Evolutionary conservation across 2,888 invertebrate species (phyloP), one percentile per base, ranked within the genome.

Genomic region (Philereme transversata): DNA sequence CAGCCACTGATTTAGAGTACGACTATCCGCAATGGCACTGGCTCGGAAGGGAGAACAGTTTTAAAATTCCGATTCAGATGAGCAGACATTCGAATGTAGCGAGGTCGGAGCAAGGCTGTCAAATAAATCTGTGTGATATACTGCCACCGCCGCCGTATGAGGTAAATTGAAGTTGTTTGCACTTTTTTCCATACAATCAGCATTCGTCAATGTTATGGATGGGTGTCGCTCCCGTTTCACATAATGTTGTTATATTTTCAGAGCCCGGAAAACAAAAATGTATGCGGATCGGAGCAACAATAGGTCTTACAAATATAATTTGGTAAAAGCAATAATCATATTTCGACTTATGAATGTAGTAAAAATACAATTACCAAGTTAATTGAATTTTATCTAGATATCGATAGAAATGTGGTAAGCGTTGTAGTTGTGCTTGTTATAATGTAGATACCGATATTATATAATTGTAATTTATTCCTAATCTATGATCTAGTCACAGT

Each of bases 61-160:
- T 92, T 87, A 91, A 91, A 88, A 92, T 91, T 81, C 91, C 91
- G 74, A 87, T 91, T 79, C 91, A 86, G 79, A 80, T 85, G 74
- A 79, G 88, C 74, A 84, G 90, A 83, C 87, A 90, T 82, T 89
- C 90, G 79, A 90, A 87, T 74, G 86, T 87, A 74, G 85, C 87
- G 77, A 86, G 88, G 81, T 89, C 90, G 76, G 92, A 91, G 75
- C 91, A 90, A 79, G 88, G 91, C 82, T 92, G 92, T 87, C 93
- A 93, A 87, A 90, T 93, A 79, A 94, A 94, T 87, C 94, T 94
- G 88, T 94, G 94, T 86, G 94, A 94, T 86, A 94, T 94, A 93
- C 81, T 94, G 71, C 94, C 94, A 63, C 94, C 94, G 70, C 94
- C 94, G 46, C 94, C 94, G 69, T 94, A 94, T 82, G 94, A 94